Evolutionary conservation across 2,113 vertebrate genomes (phyloP).

Genomic region (Rattus rattus): DNA sequence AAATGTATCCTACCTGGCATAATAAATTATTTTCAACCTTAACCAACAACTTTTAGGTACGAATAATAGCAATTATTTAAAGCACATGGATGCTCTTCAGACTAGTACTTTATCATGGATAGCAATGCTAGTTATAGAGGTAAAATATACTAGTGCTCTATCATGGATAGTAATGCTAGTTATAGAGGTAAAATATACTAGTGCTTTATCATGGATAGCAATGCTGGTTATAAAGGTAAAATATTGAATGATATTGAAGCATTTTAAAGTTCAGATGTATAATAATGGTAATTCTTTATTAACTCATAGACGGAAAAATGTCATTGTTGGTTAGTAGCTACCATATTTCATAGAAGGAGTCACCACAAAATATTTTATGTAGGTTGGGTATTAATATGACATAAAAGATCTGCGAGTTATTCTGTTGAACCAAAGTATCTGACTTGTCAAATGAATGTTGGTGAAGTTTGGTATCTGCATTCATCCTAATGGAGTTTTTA

Average conservation of each 20-base stretch:
- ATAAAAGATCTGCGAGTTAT: slow-evolving; percentile 16
- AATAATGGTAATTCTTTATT: neutral
- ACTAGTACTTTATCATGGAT: neutral
- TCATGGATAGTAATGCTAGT: neutral
- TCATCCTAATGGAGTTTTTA: neutral
- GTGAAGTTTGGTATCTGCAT: neutral
- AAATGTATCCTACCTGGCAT: neutral
- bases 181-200: neutral
- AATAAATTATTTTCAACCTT: neutral
- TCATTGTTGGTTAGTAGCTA: neutral
- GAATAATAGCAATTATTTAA: neutral
- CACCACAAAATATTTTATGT: neutral
- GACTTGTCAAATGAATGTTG: neutral
- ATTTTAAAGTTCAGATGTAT: neutral
- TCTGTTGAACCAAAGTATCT: neutral
- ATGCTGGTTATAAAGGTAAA: neutral
- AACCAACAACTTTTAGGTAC: no score
- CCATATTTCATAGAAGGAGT: neutral
- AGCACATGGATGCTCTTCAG: no score
- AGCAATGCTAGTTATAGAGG: neutral
- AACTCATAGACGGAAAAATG: neutral
- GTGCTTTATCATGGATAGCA: neutral
- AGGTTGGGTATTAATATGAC: neutral
- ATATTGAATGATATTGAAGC: neutral
- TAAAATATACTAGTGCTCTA: neutral